phyloP scores from a whole-genome alignment of 2,888 invertebrate species.

The Plagiodera versicolora region DNA sequence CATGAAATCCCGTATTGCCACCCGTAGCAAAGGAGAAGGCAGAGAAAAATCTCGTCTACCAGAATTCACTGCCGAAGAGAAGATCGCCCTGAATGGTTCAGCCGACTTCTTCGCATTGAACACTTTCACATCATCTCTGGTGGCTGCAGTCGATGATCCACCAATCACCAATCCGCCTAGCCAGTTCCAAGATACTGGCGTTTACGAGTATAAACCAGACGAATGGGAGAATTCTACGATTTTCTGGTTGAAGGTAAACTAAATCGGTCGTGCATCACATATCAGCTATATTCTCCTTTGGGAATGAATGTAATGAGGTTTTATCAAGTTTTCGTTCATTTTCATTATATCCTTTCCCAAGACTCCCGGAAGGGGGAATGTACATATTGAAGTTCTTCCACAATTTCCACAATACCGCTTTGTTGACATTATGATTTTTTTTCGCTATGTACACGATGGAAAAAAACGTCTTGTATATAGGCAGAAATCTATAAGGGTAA shows the following conservation, averaged over 20 bases:
- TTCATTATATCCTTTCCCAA: too few species aligned
- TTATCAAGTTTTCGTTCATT: too few species aligned
- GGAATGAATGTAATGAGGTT: too few species aligned
- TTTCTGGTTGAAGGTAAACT: background rate
- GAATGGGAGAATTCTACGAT: constrained; percentile 29
- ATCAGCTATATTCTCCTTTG: too few species aligned
- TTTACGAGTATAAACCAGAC: constrained; percentile 18
- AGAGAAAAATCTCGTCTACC: constrained; percentile 65
- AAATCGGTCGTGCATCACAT: too few species aligned
- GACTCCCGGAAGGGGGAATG: too few species aligned
- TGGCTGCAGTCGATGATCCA: constrained; percentile 37
- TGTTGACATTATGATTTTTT: too few species aligned
- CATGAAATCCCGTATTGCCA: constrained; percentile 63
- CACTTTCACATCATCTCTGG: constrained; percentile 66
- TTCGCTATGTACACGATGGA: too few species aligned
- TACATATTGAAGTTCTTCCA: too few species aligned
- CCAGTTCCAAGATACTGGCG: constrained; percentile 41
- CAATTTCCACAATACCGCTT: too few species aligned
- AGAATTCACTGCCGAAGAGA: constrained; percentile 62
- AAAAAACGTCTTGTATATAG: too few species aligned
- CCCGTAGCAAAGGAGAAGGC: constrained; percentile 62
- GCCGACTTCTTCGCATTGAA: constrained; percentile 77
- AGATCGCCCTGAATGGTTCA: constrained; percentile 62
- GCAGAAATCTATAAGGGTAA: too few species aligned
- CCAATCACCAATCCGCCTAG: constrained; percentile 15